Evolutionary conservation across 2,888 invertebrate species (phyloP).

Genomic region (Philonicus albiceps): DNA sequence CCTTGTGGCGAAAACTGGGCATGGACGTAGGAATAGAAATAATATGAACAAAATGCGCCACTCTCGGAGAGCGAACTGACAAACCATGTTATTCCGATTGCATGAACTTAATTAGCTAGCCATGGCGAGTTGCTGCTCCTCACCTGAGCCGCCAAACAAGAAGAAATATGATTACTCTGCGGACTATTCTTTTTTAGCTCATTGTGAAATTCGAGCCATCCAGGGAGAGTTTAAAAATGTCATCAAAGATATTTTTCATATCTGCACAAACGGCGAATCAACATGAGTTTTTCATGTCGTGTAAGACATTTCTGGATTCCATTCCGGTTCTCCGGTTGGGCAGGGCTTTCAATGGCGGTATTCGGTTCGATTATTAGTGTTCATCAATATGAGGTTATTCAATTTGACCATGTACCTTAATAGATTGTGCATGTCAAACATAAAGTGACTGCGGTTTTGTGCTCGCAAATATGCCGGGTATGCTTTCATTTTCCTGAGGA

Average conservation of each 20-base stretch:
- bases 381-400: constrained; percentile 38
- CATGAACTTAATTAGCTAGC: constrained; percentile 36
- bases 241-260: constrained; percentile 39
- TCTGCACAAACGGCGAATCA: constrained; percentile 38
- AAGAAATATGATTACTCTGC: background rate
- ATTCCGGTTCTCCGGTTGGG: constrained; percentile 23
- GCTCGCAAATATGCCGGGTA: constrained; percentile 20
- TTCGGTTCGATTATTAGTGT: constrained; percentile 27
- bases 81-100: constrained; percentile 37
- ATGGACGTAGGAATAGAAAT: background rate
- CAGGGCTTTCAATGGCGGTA: constrained; percentile 9
- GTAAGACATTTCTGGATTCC: constrained; percentile 28
- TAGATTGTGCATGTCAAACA: constrained; percentile 42
- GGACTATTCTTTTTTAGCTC: background rate
- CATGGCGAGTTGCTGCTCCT: constrained; percentile 16
- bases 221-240: constrained; percentile 39
- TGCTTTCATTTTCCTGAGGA: background rate
- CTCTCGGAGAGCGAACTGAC: constrained; percentile 17
- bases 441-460: constrained; percentile 39
- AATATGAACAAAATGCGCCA: constrained; percentile 27
- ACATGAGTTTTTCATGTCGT: constrained; percentile 40
- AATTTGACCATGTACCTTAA: constrained; percentile 40
- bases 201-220: constrained; percentile 30
- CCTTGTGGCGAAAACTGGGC: background rate
- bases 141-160: background rate